These are phyloP conservation scores for Oncorhynchus masou DNA, from an alignment of 2,113 vertebrate species.

Conservation along the genomic window DNA sequence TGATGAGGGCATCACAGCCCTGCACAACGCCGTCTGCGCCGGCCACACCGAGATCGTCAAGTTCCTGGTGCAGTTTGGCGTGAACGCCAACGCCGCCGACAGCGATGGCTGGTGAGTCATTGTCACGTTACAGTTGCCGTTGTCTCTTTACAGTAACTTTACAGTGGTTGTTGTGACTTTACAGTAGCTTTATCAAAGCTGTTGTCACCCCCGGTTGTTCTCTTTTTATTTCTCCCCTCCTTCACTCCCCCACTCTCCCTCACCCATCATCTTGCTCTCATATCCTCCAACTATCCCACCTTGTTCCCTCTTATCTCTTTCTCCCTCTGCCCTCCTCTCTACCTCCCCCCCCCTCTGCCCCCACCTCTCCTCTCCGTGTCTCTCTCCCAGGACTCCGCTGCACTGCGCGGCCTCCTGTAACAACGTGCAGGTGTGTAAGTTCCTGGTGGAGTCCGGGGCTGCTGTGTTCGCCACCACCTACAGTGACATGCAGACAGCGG, in stretches of 20 bases:
- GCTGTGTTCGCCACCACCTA: constrained; percentile 91
- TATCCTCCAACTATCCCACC: no score
- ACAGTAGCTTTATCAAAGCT: no score
- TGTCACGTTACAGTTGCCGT: not conserved
- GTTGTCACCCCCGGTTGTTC: no score
- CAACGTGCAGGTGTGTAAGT: constrained; percentile 92
- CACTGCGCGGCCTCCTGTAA: constrained; percentile 97
- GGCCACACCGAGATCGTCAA: constrained; percentile 92
- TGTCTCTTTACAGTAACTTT: no score
- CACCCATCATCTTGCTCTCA: no score
- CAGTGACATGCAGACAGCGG: constrained; percentile 92
- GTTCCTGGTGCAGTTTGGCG: constrained; percentile 93
- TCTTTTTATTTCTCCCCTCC: no score
- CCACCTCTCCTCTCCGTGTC: not conserved
- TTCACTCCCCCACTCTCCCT: no score
- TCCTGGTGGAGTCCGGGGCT: constrained; percentile 91
- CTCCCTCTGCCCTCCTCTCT: not conserved
- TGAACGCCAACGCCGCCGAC: constrained; percentile 92
- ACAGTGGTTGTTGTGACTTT: no score
- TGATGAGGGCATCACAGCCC: constrained; percentile 92
- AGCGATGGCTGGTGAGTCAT: constrained; percentile 92
- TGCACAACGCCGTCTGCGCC: constrained; percentile 93
- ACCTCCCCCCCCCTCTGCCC: no score
- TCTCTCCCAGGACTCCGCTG: constrained; percentile 81
- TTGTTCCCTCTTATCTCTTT: not conserved